Base-by-base conservation (phyloP, 2,113 vertebrate species). In the Holacanthus passer region DNA sequence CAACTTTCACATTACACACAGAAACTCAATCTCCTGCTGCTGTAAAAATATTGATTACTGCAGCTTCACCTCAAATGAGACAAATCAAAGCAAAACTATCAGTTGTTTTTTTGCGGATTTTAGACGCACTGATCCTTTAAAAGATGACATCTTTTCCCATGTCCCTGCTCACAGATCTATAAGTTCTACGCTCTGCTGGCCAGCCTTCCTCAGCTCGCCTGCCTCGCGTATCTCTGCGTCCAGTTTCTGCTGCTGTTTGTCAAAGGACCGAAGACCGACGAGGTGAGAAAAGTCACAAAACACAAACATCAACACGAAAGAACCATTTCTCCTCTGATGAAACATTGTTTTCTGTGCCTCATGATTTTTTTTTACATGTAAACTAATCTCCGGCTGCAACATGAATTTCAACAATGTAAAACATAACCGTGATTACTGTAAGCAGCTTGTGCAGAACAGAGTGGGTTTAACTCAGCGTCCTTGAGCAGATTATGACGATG, bases 111-210 rank as follows among this genome's bases (percentile, higher is more conserved):
- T 5, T 22, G 3, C 9, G 1, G 32, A 20, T 48, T 13, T 41
- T 43, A 37, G 5, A 6, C 67, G 67, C 52, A 53, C 1, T n/a
- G 17, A 41, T 75, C 12, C 29, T 73, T 62, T 69, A 47, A 31
- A 48, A 12, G 0, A 27, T 6, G 3, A 11, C 0, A 9, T 43
- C 19, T 35, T 1, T 27, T 31, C 0, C 10, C 2, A 2, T 75
- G 3, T 50, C 31, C 8, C 13, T 87, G 64, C 47, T 64, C 76
- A 27, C 94, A 98, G 97, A 89, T 98, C 73, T 96, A 98, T 79
- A 94, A 90, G 68, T 96, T 95, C 88, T 98, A 99, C 41, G 89
- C 96, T 19, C 89, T 93, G 31, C 93, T 99, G 7, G 96, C 96
- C 0, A 94, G 94, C 0, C 9, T 98, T n/a, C 98, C 97, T 27